A percentile compares a stretch with the other conserved stretches of the same genome.
These are phyloP conservation scores for Cirrhinus molitorella DNA, from an alignment of 2,797 vertebrate species.

Conservation along the genomic window DNA sequence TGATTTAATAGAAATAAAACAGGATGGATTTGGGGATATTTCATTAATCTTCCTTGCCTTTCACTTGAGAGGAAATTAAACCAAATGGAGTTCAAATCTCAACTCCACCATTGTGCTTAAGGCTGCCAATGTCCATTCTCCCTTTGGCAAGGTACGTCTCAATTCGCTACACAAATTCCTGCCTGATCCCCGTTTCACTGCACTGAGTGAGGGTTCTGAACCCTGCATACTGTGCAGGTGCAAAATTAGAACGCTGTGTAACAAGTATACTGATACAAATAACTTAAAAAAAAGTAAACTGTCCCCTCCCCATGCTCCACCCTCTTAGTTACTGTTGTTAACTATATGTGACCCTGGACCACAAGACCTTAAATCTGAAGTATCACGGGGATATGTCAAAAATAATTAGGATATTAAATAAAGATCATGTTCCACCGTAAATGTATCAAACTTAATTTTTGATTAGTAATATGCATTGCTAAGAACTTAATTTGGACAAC, in stretches of 20 bases:
- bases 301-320: background rate
- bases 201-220: conserved; percentile 74
- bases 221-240: conserved; percentile 48
- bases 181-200: conserved; percentile 81
- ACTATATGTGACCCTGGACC: too few species aligned
- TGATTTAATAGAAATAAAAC: conserved; percentile 98
- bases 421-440: too few species aligned
- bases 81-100: conserved; percentile 87
- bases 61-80: conserved; percentile 95
- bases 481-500: too few species aligned
- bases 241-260: background rate
- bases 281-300: background rate
- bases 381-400: too few species aligned
- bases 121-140: conserved; percentile 83
- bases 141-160: conserved; percentile 86
- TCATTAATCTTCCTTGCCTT: conserved; percentile 97
- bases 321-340: background rate
- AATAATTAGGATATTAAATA: too few species aligned
- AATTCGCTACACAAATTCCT: conserved; percentile 92
- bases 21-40: conserved; percentile 99
- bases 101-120: conserved; percentile 78
- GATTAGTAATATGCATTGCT: too few species aligned
- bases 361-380: too few species aligned
- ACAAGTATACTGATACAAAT: background rate
- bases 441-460: too few species aligned